Base-by-base conservation (phyloP, 2,113 vertebrate genomes). In the Pelecanoides urinatrix region DNA sequence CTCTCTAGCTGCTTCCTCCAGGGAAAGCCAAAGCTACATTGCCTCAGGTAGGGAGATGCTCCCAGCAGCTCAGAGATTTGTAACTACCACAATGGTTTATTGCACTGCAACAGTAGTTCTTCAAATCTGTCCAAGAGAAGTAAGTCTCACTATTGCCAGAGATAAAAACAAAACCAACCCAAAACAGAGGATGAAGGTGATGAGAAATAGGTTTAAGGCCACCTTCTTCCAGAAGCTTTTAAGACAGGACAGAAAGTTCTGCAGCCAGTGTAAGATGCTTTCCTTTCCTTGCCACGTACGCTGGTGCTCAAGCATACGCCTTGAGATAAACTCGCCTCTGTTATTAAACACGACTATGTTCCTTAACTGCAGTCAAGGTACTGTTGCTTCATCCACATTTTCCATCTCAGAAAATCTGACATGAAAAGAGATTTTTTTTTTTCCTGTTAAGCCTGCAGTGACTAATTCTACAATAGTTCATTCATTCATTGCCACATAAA, bases 401-500 rank as follows among this genome's bases (percentile, higher is more conserved):
- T 98, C 98, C 97, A 38, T 65, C 91, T 96, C 81, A 93, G 95
- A 97, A 98, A 97, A 73, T 93, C 86, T 94, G 94, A 96, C 84
- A 95, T 55, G 36, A 96, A 91, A 78, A 97, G 34, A 44, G 66
- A 38, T 6, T 32, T 74, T 65, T 32, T 66, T n/a, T 94, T 84
- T 91, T 61, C 79, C 93, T 90, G 88, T 95, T 94, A 58, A 95
- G 90, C 96, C 79, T 95, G 73, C 85, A 95, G 86, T 98, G 97
- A 98, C 97, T 97, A 96, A 97, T 73, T 78, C 62, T 83, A 98
- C 97, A 98, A 97, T 96, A 90, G 93, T 80, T 97, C 97, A 96
- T 98, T 98, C 98, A 99, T 98, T 98, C 90, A 75, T 88, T 97
- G 97, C 97, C 98, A 87, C 94, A 91, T 81, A 96, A 94, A 96